Evolutionary conservation across 35 echinoderm and acorn worm genomes (phyloP).

Genomic region (Lytechinus variegatus): DNA sequence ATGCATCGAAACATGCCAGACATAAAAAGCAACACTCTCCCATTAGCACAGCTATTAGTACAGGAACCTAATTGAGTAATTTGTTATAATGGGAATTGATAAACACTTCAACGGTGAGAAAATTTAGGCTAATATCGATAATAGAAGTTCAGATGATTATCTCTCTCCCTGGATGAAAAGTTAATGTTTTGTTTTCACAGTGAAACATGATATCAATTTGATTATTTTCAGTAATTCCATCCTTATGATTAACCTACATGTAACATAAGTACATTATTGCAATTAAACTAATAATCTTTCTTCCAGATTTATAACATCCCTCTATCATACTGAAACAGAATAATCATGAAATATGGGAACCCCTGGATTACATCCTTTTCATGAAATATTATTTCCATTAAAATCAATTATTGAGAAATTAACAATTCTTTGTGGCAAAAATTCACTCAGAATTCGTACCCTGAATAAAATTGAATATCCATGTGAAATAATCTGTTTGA

Average conservation of each 20-base stretch:
- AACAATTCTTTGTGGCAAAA: background rate
- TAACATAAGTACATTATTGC: background rate
- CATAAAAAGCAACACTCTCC: background rate
- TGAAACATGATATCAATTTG: background rate
- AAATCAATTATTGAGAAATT: background rate
- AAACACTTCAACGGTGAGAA: background rate
- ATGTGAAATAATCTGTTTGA: no score
- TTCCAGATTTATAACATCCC: background rate
- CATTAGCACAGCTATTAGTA: slow-evolving; percentile 2
- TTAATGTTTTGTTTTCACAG: background rate
- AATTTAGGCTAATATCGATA: background rate
- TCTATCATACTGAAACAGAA: background rate
- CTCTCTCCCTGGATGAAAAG: background rate
- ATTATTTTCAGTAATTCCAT: background rate
- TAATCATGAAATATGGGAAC: background rate
- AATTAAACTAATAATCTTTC: background rate
- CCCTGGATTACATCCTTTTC: background rate
- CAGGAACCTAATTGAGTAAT: background rate
- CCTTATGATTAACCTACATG: background rate
- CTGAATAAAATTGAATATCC: no score
- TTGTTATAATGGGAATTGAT: background rate
- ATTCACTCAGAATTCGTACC: background rate
- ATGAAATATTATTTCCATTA: background rate
- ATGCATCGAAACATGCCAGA: background rate
- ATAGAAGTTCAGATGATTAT: background rate